Base-by-base conservation (phyloP, 2,888 invertebrate genomes). In the Adelognathus sp. region DNA sequence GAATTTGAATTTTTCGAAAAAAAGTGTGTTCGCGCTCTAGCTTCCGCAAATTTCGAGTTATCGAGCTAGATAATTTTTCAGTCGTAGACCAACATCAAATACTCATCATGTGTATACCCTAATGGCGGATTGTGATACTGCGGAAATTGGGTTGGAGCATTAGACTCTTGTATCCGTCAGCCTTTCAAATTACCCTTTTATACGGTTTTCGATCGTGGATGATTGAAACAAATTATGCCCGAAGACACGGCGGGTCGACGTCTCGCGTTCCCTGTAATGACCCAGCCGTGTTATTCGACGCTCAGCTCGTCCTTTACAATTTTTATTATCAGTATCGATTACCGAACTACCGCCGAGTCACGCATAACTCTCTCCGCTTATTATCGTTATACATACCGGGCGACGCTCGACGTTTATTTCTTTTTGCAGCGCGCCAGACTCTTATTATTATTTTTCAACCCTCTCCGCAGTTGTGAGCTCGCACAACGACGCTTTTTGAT, bases 271-370 rank as follows among this genome's bases (percentile, higher is more conserved):
- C 66, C 69, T 61, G 60, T 77, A 76, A 79, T 64, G 54, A 39
- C 14, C 18, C 36, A 56, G 33, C 64, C 70, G 70, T 63, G 70
- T 75, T 44, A 61, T 52, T 44, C 74, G 58, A 36, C 39, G 61
- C 66, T 67, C n/a, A n/a, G 27, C 24, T 33, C 76, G 56, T 70
- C 44, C 71, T 74, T 75, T 67, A 76, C 70, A 81, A 81, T 81
- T 81, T 82, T 82, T 81, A 84, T 82, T 81, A 84, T 85, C 82
- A 85, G 82, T 82, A 85, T 84, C 77, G 80, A 85, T 85, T 79
- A 81, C 71, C 41, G 50, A 72, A 70, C 69, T 52, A 60, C 46
- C 77, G 83, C 79, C 79, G 80, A 75, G 82, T 82, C 85, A 82
- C 64, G 81, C 76, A 74, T 81, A 71, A 79, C 70, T 76, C 77